Percentiles rank a stretch among this genome's conserved stretches.
Conservation (phyloP, 2,797 vertebrate species). For the Enoplosus armatus region DNA sequence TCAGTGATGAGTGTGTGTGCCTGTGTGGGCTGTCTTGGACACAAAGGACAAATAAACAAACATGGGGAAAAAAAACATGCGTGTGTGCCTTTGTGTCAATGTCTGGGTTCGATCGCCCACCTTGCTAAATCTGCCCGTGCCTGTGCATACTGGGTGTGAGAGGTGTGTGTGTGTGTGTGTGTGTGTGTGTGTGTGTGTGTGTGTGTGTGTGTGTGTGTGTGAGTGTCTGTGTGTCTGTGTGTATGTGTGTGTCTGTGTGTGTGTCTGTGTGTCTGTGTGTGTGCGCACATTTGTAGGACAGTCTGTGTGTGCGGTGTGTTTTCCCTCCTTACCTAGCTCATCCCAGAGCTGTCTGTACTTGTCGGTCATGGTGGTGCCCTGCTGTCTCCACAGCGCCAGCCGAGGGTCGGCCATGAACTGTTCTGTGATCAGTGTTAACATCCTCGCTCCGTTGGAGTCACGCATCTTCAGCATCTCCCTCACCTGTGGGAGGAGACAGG, state of each 20-base stretch:
- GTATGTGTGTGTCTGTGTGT: constrained; percentile 7
- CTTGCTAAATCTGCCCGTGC: constrained; percentile 62
- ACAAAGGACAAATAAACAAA: constrained; percentile 64
- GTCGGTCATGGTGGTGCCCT: constrained; percentile 99
- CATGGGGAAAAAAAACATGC: constrained; percentile 19
- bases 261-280: constrained; percentile 11
- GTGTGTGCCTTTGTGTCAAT: constrained; percentile 49
- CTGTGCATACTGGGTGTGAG: constrained; percentile 18
- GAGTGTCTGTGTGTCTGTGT: constrained; percentile 43
- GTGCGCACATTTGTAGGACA: constrained; percentile 20
- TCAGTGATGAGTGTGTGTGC: constrained; percentile 41
- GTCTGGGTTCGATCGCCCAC: constrained; percentile 64
- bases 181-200: constrained; percentile 9
- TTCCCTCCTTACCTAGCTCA: constrained; percentile 92
- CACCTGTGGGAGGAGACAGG: constrained; percentile 84
- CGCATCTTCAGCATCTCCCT: constrained; percentile 99
- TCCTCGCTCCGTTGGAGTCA: constrained; percentile 97
- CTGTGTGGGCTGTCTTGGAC: constrained; percentile 50
- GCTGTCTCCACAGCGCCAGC: constrained; percentile 96
- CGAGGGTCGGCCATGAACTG: constrained; percentile 99
- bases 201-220: constrained; percentile 49
- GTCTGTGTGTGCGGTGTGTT: constrained; percentile 14
- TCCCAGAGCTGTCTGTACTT: constrained; percentile 99
- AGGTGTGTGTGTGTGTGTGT: constrained; percentile 11
- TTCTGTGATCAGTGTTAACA: constrained; percentile 98